Percentiles rank a stretch among this genome's conserved stretches.
Conservation (phyloP, 2,888 invertebrate species). For the Ormyrus thymus region DNA sequence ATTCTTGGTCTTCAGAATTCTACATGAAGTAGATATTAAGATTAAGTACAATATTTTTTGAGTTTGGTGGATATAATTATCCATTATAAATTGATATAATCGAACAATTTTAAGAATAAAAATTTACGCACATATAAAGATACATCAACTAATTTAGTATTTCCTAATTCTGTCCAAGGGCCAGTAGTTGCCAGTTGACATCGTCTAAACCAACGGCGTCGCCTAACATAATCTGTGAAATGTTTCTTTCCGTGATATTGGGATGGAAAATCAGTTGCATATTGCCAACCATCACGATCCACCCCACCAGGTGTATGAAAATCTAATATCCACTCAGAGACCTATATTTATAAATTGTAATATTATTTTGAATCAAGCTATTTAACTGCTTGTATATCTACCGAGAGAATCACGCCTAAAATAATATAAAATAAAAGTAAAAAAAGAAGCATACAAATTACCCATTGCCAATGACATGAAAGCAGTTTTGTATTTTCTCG, state of each 20-base stretch:
- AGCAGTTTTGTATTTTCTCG: conserved; percentile 90
- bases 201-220: conserved; percentile 89
- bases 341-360: conserved; percentile 72
- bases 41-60: neutral
- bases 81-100: neutral
- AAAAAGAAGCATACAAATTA: conserved; percentile 67
- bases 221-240: conserved; percentile 91
- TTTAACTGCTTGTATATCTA: too few species aligned
- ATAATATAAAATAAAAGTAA: conserved; percentile 13
- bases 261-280: conserved; percentile 93
- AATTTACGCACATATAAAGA: conserved; percentile 80
- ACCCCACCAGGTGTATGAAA: conserved; percentile 92
- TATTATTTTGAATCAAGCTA: too few species aligned
- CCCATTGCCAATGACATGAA: conserved; percentile 94
- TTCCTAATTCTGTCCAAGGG: conserved; percentile 92
- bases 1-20: conserved; percentile 74
- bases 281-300: conserved; percentile 96
- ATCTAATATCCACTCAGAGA: conserved; percentile 95
- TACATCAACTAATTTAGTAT: conserved; percentile 88
- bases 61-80: neutral
- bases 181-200: conserved; percentile 89
- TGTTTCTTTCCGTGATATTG: conserved; percentile 90
- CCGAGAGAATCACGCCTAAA: neutral
- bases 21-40: conserved; percentile 9
- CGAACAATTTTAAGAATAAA: neutral